A percentile compares a stretch with the other conserved stretches of the same genome.
Conservation (phyloP, 2,113 vertebrate genomes). For the Leucoraja erinaceus region DNA sequence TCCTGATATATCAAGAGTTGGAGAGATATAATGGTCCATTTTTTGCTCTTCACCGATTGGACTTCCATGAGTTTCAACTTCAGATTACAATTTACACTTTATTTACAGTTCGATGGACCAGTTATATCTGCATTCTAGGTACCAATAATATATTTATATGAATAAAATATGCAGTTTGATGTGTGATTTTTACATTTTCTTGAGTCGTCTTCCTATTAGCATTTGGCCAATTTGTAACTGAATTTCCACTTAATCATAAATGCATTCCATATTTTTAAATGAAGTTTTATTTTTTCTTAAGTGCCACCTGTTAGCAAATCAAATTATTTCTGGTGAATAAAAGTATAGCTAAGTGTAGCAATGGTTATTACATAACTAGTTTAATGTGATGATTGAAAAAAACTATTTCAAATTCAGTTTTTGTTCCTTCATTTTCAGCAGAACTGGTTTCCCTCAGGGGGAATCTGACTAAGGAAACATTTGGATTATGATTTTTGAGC, state of each 20-base stretch:
- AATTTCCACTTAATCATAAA: background rate
- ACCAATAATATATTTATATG: background rate
- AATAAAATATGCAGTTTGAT: background rate
- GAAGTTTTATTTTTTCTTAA: background rate
- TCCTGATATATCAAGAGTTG: background rate
- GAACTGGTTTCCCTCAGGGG: too few species aligned
- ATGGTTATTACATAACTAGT: background rate
- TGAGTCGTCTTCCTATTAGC: background rate
- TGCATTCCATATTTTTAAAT: background rate
- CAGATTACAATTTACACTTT: background rate
- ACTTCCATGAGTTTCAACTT: background rate
- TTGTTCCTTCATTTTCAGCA: background rate
- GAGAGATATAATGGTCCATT: background rate
- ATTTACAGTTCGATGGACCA: background rate
- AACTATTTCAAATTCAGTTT: background rate
- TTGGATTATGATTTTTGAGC: background rate
- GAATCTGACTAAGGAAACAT: background rate
- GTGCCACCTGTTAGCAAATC: background rate
- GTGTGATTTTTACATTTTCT: background rate
- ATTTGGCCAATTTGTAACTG: background rate
- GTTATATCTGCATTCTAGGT: background rate
- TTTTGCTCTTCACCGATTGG: background rate
- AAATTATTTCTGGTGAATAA: background rate
- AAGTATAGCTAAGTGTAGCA: background rate
- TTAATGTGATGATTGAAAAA: constrained; percentile 4